Evolutionary conservation across 2,113 vertebrate genomes (phyloP).

Genomic region (Pachypanchax playfairii): DNA sequence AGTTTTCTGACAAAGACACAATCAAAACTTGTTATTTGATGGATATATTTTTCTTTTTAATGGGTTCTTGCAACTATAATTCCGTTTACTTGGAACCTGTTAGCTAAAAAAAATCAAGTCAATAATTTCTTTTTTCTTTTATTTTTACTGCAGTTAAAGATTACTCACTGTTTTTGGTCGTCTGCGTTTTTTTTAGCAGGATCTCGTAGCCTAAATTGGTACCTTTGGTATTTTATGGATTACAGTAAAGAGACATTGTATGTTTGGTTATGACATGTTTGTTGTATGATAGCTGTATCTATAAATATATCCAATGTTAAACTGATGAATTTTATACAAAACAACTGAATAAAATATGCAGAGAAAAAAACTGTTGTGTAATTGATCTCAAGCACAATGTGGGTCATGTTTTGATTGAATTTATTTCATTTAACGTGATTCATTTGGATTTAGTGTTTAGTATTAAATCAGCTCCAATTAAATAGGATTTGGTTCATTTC

Average conservation of each 20-base stretch:
- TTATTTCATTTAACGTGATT: no score
- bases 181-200: slow-evolving; percentile 72
- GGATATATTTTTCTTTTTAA: no score
- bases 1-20: slow-evolving; percentile 68
- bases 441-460: no score
- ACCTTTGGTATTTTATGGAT: slow-evolving; percentile 80
- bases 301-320: slow-evolving; percentile 78
- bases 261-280: slow-evolving; percentile 77
- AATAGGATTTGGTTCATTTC: slow-evolving; percentile 1
- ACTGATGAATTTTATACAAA: slow-evolving; percentile 76
- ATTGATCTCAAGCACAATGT: slow-evolving; percentile 19
- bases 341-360: slow-evolving; percentile 69
- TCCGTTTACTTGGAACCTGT: no score
- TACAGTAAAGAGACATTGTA: slow-evolving; percentile 75
- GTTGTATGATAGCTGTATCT: slow-evolving; percentile 79
- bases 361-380: slow-evolving; percentile 54
- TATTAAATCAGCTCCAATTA: no score
- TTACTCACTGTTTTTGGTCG: slow-evolving; percentile 64
- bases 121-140: no score
- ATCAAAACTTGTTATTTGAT: no score
- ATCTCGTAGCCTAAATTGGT: slow-evolving; percentile 74
- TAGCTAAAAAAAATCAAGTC: no score
- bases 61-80: no score
- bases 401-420: background rate
- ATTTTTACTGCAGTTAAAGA: slow-evolving; percentile 51